These are phyloP conservation scores for Epinotia ramella DNA, from an alignment of 2,888 invertebrate genomes.

Conservation along the genomic window DNA sequence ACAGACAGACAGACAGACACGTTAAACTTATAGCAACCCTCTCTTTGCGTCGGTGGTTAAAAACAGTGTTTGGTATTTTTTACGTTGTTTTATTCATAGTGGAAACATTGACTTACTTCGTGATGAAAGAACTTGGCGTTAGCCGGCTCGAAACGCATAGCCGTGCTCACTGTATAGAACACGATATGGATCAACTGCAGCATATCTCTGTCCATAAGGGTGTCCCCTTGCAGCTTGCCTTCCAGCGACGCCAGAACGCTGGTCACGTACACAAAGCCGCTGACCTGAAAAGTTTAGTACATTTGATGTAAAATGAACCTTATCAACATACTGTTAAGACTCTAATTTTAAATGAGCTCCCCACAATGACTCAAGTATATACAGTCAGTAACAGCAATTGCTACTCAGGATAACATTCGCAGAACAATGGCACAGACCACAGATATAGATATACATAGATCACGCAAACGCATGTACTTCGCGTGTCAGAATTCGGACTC, in stretches of 20 bases:
- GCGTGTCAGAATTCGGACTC: too few species aligned
- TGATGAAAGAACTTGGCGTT: conserved; percentile 99
- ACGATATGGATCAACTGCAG: conserved; percentile 93
- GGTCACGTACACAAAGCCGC: conserved; percentile 99
- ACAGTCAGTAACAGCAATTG: too few species aligned
- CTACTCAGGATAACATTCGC: too few species aligned
- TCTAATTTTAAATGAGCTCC: not conserved
- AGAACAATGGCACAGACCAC: too few species aligned
- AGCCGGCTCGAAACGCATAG: conserved; percentile 99
- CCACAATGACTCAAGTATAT: too few species aligned
- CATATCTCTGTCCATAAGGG: conserved; percentile 85
- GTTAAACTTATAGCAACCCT: too few species aligned
- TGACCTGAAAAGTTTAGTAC: conserved; percentile 82
- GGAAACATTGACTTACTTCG: conserved; percentile 87
- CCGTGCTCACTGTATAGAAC: conserved; percentile 97
- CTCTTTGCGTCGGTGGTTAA: too few species aligned
- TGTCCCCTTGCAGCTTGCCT: conserved; percentile 87
- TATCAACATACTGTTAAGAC: not conserved
- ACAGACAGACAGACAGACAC: too few species aligned
- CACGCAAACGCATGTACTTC: too few species aligned
- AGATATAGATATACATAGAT: too few species aligned
- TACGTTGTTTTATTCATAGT: not conserved
- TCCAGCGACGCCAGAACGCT: conserved; percentile 97
- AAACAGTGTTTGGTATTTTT: too few species aligned
- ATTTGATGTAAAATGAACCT: not conserved